phyloP scores from a whole-genome alignment of 2,797 vertebrate species.

The Rhinichthys osculus region DNA sequence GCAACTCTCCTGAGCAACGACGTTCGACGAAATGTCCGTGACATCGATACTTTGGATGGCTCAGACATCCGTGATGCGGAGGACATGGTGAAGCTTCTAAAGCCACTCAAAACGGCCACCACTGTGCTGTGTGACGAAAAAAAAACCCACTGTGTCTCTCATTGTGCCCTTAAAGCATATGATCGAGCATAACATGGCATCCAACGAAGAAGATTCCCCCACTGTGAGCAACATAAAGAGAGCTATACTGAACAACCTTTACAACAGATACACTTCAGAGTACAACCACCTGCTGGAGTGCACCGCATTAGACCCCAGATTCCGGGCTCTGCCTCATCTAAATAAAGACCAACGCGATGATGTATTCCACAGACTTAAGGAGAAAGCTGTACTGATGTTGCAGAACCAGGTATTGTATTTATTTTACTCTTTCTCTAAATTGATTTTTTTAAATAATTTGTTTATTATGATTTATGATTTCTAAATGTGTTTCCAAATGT shows the following conservation, averaged over 20 bases:
- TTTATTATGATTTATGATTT: too few species aligned
- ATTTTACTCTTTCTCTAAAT: too few species aligned
- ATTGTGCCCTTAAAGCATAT: slow-evolving; percentile 29
- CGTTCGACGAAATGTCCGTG: background rate
- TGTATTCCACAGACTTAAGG: too few species aligned
- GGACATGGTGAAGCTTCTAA: slow-evolving; percentile 11
- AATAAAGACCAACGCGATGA: too few species aligned
- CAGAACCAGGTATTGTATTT: too few species aligned
- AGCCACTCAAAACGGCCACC: slow-evolving; percentile 34
- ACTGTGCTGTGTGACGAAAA: slow-evolving; percentile 21
- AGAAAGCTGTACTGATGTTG: too few species aligned
- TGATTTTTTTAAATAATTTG: too few species aligned
- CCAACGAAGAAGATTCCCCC: slow-evolving; percentile 5
- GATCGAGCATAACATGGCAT: slow-evolving; percentile 22
- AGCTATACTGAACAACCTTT: slow-evolving; percentile 27
- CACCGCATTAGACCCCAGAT: background rate
- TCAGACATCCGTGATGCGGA: slow-evolving; percentile 19
- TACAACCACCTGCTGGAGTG: slow-evolving; percentile 34
- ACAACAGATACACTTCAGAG: slow-evolving; percentile 20
- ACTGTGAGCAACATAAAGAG: slow-evolving; percentile 31
- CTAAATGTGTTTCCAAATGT: too few species aligned
- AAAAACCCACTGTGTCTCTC: slow-evolving; percentile 15
- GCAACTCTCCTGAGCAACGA: slow-evolving; percentile 2
- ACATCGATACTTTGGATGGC: background rate
- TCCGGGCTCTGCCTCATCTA: too few species aligned